Evolutionary conservation across 2,888 invertebrate species (phyloP), one percentile per base, ranked within the genome.

Genomic region (Trissolcus japonicus): DNA sequence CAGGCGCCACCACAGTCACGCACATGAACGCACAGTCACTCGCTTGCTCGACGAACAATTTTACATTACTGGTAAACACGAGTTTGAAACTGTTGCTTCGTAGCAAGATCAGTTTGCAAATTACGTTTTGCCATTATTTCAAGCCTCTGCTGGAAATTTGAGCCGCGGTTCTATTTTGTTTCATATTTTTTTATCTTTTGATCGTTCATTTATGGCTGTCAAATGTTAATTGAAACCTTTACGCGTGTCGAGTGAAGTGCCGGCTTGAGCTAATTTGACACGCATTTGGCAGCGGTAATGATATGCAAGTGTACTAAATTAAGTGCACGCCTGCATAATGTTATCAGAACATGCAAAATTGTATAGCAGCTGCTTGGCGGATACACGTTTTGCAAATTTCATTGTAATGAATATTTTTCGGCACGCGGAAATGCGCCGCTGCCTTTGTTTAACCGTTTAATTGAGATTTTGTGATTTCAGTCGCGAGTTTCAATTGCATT

Each of bases 61-160:
- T 86, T 88, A 86, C 80, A 76, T 82, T 81, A 85, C 88, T 89
- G 89, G 89, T 89, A 88, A 89, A 89, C 89, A 89, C 89, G 89
- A 89, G 89, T 89, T 89, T 88, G 88, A 89, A 88, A 88, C 57
- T 62, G 66, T 72, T 46, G 71, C 65, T 60, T 67, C 55, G 51
- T 14, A 2, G 17, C 55, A 48, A 50, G 43, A 68, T 69, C 69
- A 60, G 35, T 67, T 68, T 63, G 61, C 67, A 62, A 75, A 75
- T 63, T 54, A 63, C 48, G 16, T 46, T 46, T 46, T 46, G n/a
- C 46, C 46, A 7, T 51, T 51, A 51, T 16, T 17, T 17, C 17
- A 46, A n/a, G 16, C 14, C 17, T 51, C 19, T 16, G 19, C 7
- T 19, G 51, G 16, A 14, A 51, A 16, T 51, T n/a, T 13, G 16